Evolutionary conservation across 2,888 invertebrate species (phyloP).

Genomic region (Leptinotarsa juncta): DNA sequence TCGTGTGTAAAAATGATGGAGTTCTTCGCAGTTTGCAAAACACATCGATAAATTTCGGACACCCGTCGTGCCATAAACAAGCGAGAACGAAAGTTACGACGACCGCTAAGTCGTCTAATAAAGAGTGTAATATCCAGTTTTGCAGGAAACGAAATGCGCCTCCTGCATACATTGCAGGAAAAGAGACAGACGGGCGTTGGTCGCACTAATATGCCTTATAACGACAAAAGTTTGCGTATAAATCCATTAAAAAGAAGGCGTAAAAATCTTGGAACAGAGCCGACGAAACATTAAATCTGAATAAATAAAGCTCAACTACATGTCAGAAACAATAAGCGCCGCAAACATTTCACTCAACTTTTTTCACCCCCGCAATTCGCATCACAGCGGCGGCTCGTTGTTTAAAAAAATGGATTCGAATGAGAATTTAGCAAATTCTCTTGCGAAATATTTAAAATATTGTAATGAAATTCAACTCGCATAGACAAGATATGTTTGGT

Average conservation of each 20-base stretch:
- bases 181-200: slow-evolving; percentile 7
- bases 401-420: background rate
- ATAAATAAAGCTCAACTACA: slow-evolving; percentile 56
- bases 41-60: slow-evolving; percentile 40
- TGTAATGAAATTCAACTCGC: too few relatives aligned
- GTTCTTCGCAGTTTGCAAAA: slow-evolving; percentile 40
- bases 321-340: slow-evolving; percentile 58
- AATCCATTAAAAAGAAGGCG: slow-evolving; percentile 51
- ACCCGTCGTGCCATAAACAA: slow-evolving; percentile 38
- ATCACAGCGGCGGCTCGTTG: slow-evolving; percentile 23
- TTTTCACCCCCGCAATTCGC: slow-evolving; percentile 30
- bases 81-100: slow-evolving; percentile 29
- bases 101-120: slow-evolving; percentile 34
- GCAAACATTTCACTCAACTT: slow-evolving; percentile 53
- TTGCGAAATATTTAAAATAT: too few relatives aligned
- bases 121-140: slow-evolving; percentile 33
- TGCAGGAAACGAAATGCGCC: slow-evolving; percentile 26
- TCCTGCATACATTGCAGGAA: slow-evolving; percentile 20
- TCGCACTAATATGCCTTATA: slow-evolving; percentile 23
- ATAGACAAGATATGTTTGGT: too few relatives aligned
- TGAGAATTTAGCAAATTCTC: background rate
- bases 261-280: slow-evolving; percentile 39
- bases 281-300: slow-evolving; percentile 55
- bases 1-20: slow-evolving; percentile 39
- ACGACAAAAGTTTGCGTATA: slow-evolving; percentile 44